Conservation (phyloP, 2,113 vertebrate species). For the Naja naja region DNA sequence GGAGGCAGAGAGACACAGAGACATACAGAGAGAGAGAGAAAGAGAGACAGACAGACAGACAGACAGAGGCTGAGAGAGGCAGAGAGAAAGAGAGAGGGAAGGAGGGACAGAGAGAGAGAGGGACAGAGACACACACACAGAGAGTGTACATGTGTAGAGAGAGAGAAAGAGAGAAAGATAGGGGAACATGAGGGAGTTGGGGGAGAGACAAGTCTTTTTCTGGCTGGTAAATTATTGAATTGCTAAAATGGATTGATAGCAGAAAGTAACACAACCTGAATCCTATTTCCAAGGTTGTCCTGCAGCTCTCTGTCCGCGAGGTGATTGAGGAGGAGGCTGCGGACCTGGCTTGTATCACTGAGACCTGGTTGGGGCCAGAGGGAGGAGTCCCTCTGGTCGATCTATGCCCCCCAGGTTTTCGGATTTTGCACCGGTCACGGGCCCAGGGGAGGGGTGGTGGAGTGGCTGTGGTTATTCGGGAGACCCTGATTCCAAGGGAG, state of each 20-base stretch:
- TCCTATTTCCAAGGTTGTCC: constrained; percentile 22
- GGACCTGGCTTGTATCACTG: too few species aligned
- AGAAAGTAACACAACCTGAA: constrained; percentile 10
- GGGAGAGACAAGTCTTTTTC: constrained; percentile 30
- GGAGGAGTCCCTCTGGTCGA: too few species aligned
- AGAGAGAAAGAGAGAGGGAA: too few species aligned
- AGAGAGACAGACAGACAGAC: neutral
- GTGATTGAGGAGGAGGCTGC: too few species aligned
- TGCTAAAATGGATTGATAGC: constrained; percentile 29
- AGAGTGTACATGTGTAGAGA: neutral
- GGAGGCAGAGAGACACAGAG: neutral
- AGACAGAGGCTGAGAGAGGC: neutral
- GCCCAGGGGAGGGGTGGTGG: too few species aligned
- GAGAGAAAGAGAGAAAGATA: constrained; percentile 5
- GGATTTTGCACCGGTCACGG: too few species aligned
- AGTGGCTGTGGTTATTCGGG: too few species aligned
- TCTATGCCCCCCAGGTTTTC: too few species aligned
- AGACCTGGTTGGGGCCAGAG: too few species aligned
- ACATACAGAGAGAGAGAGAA: too few species aligned
- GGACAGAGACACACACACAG: neutral
- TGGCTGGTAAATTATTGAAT: constrained; percentile 45
- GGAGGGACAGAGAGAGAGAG: neutral
- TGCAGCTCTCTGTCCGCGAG: constrained; percentile 35
- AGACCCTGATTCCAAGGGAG: too few species aligned
- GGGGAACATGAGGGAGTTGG: neutral